phyloP scores from a whole-genome alignment of 2,888 invertebrate genomes.

The Lepidonotus clava region DNA sequence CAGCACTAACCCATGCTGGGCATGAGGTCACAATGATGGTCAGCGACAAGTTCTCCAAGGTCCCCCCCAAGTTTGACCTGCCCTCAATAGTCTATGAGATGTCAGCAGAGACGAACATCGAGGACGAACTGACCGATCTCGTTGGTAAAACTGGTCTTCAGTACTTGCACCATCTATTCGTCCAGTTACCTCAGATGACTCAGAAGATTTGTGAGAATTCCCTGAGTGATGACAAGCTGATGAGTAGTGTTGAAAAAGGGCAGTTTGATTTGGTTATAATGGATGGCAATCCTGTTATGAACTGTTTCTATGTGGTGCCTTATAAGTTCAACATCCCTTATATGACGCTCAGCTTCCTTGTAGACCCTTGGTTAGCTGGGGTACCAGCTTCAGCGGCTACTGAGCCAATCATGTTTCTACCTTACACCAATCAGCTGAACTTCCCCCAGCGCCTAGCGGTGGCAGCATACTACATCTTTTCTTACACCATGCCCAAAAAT shows the following conservation, averaged over 20 bases:
- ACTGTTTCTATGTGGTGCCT: constrained; percentile 25
- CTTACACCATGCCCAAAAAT: not conserved
- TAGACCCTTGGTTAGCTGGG: constrained; percentile 6
- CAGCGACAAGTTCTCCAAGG: not conserved
- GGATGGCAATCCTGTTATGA: not conserved
- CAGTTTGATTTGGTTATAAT: constrained; percentile 12
- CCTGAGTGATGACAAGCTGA: not conserved
- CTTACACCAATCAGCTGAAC: not conserved
- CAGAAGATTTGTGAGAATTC: not conserved
- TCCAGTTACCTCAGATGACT: not conserved
- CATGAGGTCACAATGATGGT: constrained; percentile 9
- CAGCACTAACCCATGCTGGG: not conserved
- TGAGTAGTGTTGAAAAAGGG: not conserved
- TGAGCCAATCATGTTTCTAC: not conserved
- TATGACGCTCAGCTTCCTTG: not conserved
- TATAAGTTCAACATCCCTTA: constrained; percentile 40
- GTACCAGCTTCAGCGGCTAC: not conserved
- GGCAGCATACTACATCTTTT: not conserved
- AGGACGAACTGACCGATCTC: not conserved
- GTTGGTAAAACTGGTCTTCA: not conserved
- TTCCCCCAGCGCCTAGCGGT: not conserved
- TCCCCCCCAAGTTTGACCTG: not conserved
- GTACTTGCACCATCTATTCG: not conserved
- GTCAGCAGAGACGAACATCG: not conserved
- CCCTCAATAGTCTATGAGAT: not conserved